Evolutionary conservation across 1,140 invertebrate species (phyloP).

Genomic region (Aphaenogaster rudis): DNA sequence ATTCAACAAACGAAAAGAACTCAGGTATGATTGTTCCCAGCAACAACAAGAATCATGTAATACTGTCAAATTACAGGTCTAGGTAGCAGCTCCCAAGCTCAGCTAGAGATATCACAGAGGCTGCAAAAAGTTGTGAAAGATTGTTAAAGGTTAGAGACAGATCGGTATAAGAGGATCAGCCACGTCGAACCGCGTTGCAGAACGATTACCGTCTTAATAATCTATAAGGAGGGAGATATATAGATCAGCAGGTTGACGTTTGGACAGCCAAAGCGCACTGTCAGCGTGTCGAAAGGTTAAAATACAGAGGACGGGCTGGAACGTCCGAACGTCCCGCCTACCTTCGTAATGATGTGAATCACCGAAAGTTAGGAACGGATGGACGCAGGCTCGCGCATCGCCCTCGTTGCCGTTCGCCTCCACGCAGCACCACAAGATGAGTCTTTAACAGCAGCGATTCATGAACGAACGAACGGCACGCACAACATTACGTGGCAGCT

Average conservation of each 20-base stretch:
- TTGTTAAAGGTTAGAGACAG: neutral
- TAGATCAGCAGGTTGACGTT: constrained; percentile 34
- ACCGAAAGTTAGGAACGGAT: constrained; percentile 47
- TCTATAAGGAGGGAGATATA: neutral
- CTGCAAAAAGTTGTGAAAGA: neutral
- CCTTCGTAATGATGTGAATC: constrained; percentile 49
- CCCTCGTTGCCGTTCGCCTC: constrained; percentile 75
- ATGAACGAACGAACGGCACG: constrained; percentile 80
- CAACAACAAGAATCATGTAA: neutral
- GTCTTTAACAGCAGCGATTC: constrained; percentile 75
- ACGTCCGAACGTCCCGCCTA: neutral
- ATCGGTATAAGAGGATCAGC: neutral
- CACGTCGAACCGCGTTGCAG: neutral
- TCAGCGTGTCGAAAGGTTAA: constrained; percentile 51
- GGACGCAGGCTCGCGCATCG: constrained; percentile 75
- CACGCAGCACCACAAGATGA: constrained; percentile 52
- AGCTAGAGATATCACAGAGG: neutral
- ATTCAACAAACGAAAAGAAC: neutral
- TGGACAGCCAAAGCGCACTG: constrained; percentile 41
- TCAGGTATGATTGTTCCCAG: neutral
- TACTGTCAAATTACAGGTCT: neutral
- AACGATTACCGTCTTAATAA: neutral
- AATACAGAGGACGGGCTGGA: neutral
- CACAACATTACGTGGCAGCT: constrained; percentile 86
- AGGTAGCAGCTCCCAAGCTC: neutral